These are phyloP conservation scores for Luidia sarsii DNA, from an alignment of 53 echinoderm and acorn worm genomes.

Conservation along the genomic window DNA sequence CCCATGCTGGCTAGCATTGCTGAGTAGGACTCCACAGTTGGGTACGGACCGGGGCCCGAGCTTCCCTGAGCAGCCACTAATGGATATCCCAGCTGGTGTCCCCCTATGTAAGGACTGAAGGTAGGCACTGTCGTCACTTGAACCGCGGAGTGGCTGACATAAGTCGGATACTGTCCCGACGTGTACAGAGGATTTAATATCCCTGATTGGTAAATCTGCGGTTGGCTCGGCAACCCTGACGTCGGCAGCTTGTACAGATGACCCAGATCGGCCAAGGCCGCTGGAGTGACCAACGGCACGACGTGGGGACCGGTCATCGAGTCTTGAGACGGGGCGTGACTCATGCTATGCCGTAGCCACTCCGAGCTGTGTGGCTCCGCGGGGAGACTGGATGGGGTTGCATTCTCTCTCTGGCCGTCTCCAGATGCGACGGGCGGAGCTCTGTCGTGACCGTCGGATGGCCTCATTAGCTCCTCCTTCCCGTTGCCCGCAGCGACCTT, in stretches of 20 bases:
- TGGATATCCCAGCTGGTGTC: conserved; percentile 27
- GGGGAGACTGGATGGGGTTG: not conserved
- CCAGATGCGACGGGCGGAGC: not conserved
- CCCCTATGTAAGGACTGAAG: conserved; percentile 48
- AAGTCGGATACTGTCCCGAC: conserved; percentile 46
- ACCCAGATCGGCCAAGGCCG: conserved; percentile 36
- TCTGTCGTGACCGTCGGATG: not conserved
- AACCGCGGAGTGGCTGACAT: conserved; percentile 39
- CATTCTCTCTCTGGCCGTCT: conserved; percentile 7
- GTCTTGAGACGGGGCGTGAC: conserved; percentile 6
- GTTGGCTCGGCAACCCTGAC: conserved; percentile 11
- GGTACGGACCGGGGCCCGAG: conserved; percentile 50
- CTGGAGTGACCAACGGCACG: conserved; percentile 35
- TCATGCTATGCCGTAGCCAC: conserved; percentile 21
- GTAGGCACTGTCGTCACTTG: conserved; percentile 43
- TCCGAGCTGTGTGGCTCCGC: conserved; percentile 3
- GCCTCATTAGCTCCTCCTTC: conserved; percentile 7
- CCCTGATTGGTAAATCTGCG: conserved; percentile 33
- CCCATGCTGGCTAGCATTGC: conserved; percentile 98
- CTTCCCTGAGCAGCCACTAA: conserved; percentile 45
- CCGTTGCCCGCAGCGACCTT: not conserved
- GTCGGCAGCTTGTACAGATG: conserved; percentile 43
- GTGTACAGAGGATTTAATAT: conserved; percentile 33
- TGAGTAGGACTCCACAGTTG: conserved; percentile 86
- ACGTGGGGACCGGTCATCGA: not conserved